Evolutionary conservation across 2,888 invertebrate genomes (phyloP), one percentile per base, ranked within the genome.

Genomic region (Timandra comae): DNA sequence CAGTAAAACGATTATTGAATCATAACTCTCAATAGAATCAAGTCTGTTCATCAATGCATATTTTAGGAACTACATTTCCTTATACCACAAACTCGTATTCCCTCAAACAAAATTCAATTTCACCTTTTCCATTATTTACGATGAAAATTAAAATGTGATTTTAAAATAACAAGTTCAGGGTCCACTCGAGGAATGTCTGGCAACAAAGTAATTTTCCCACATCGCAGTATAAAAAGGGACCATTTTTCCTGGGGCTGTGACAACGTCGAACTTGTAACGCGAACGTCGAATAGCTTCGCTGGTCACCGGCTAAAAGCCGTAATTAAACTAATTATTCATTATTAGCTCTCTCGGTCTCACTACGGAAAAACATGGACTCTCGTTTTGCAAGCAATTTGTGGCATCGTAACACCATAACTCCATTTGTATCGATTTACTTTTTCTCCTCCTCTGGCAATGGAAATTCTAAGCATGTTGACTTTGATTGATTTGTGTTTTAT

Each of bases 271-370:
- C 16, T 3, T 6, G 16, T 6, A 3, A 3, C 16, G 16, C 16
- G 40, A 42, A 52, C 46, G 58, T 59, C 46, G 56, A 58, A 49
- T 53, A 44, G 46, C 56, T 48, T 56, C 64, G 61, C 63, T 68
- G 60, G 68, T 59, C 49, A 49, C 50, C 42, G 61, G 49, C 68
- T 78, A 71, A 79, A 79, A 76, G 76, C 75, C 48, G 62, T 69
- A 81, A 82, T 84, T 81, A 80, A 78, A 77, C 71, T 74, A 78
- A 81, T 82, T 79, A 78, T 74, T 75, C 63, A 74, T 73, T 78
- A 80, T 77, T 79, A 80, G 56, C 61, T 52, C 72, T 76, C 73
- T 72, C 71, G 56, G 57, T 22, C 54, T 52, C 49, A 51, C 45
- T 54, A 53, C 52, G 62, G 70, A 75, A 78, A 76, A 81, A 69